phyloP scores from a whole-genome alignment of 2,113 vertebrate species.

The Corythoichthys haematopterus region DNA sequence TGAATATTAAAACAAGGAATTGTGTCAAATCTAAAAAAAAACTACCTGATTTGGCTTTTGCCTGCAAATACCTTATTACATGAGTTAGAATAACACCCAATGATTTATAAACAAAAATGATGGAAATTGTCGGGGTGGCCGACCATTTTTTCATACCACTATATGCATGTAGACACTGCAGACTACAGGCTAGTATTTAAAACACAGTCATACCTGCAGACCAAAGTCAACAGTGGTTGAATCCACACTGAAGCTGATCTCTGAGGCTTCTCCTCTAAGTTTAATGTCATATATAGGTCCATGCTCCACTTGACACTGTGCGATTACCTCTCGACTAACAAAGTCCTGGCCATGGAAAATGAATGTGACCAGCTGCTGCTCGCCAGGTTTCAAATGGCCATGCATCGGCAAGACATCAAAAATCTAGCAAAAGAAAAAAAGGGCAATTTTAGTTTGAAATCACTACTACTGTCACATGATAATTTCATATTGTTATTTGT shows the following conservation, averaged over 20 bases:
- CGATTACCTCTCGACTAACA: conserved; percentile 56
- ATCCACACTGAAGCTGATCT: conserved; percentile 73
- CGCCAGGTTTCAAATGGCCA: conserved; percentile 72
- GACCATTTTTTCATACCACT: no score
- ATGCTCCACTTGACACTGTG: conserved; percentile 77
- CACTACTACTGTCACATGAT: background rate
- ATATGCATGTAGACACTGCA: no score
- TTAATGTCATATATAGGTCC: conserved; percentile 78
- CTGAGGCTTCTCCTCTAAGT: conserved; percentile 77
- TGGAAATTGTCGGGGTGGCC: no score
- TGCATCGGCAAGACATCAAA: conserved; percentile 79
- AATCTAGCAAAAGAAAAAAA: conserved; percentile 61
- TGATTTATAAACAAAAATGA: no score
- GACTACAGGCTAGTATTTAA: background rate
- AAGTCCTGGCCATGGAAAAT: conserved; percentile 79
- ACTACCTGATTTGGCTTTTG: no score
- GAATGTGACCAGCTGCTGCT: conserved; percentile 68
- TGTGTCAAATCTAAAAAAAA: no score
- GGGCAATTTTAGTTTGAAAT: background rate
- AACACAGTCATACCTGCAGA: conserved; percentile 70
- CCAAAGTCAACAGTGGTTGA: conserved; percentile 71
- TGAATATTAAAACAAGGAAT: no score
- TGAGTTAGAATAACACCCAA: no score
- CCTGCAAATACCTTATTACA: no score
- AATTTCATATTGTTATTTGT: background rate